Conservation (phyloP, 2,797 vertebrate genomes). For the Sphaeramia orbicularis region DNA sequence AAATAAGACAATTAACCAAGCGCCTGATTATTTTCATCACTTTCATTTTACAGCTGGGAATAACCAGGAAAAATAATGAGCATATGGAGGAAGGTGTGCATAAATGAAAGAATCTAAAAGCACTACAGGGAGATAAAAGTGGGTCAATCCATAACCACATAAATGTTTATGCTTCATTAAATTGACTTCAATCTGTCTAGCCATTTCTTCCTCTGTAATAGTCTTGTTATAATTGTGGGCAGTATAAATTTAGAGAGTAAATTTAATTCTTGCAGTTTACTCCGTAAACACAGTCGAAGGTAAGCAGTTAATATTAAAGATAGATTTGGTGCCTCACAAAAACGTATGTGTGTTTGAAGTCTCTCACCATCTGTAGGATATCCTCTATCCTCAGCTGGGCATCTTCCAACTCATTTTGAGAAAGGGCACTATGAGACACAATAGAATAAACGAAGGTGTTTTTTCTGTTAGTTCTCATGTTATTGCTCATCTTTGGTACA, state of each 20-base stretch:
- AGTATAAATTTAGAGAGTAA: neutral
- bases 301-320: neutral
- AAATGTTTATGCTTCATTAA: neutral
- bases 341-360: constrained; percentile 3
- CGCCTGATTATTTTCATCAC: constrained; percentile 7
- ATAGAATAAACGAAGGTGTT: neutral
- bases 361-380: constrained; percentile 92
- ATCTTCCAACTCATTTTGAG: constrained; percentile 96
- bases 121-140: neutral
- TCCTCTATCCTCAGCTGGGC: constrained; percentile 93
- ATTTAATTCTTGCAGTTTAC: neutral
- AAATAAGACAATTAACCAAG: constrained; percentile 1
- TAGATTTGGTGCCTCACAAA: neutral
- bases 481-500: too few relatives aligned
- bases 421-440: constrained; percentile 87
- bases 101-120: neutral
- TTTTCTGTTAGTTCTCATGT: too few relatives aligned
- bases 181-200: too few relatives aligned
- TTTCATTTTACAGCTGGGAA: neutral
- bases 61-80: constrained; percentile 2
- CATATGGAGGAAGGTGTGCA: constrained; percentile 1
- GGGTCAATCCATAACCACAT: neutral
- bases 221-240: neutral
- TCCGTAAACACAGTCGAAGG: neutral
- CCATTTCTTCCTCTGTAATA: too few relatives aligned